These are phyloP conservation scores for Semnornis frantzii DNA, from an alignment of 2,113 vertebrate genomes.

Conservation along the genomic window DNA sequence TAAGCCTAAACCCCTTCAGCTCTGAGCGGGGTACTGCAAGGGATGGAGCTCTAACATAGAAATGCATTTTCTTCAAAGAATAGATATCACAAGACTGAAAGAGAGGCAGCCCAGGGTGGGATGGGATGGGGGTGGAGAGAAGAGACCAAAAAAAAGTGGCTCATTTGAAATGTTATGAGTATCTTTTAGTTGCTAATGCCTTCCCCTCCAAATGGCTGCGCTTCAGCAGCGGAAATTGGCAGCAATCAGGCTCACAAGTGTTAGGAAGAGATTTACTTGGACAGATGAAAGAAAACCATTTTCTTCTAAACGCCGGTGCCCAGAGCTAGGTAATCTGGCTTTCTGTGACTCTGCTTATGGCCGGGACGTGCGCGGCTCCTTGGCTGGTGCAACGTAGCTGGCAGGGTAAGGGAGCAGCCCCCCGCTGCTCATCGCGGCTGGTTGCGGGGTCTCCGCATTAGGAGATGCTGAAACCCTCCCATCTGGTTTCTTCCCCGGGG, in stretches of 20 bases:
- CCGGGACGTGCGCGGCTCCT: slow-evolving; percentile 8
- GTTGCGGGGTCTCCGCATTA: background rate
- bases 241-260: slow-evolving; percentile 72
- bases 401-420: background rate
- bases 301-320: slow-evolving; percentile 50
- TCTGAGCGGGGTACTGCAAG: background rate
- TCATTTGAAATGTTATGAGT: slow-evolving; percentile 52
- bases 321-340: slow-evolving; percentile 33
- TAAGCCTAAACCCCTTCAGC: background rate
- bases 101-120: background rate
- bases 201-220: slow-evolving; percentile 45
- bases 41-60: background rate
- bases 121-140: background rate
- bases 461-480: background rate
- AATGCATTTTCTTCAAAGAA: background rate
- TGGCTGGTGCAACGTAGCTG: slow-evolving; percentile 13
- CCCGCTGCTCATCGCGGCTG: background rate
- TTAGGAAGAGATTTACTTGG: slow-evolving; percentile 69
- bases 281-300: slow-evolving; percentile 72
- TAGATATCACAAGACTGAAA: background rate
- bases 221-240: slow-evolving; percentile 69
- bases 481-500: background rate
- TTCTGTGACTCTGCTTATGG: background rate
- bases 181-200: slow-evolving; percentile 58
- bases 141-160: background rate